Evolutionary conservation across 2,113 vertebrate genomes (phyloP), one percentile per base, ranked within the genome.

Genomic region (Hepsetus odoe): DNA sequence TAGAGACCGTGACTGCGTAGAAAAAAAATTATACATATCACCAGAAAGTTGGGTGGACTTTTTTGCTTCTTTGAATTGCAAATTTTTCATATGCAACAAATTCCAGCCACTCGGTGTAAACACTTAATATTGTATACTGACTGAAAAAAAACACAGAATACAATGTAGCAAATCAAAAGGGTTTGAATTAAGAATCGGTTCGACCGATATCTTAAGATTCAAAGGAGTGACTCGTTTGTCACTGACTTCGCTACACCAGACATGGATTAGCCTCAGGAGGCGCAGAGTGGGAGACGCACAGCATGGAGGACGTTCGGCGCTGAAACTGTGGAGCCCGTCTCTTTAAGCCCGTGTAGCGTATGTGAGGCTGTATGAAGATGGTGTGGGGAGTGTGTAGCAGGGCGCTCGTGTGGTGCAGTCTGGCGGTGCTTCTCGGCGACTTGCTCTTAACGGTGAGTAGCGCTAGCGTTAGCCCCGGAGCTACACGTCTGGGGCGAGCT

Each of bases 401-500:
- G 88, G 90, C 88, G 86, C 87, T 90, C 24, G 59, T 91, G 76
- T 91, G 91, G 87, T 88, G 85, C 85, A 56, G 90, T 79, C 83
- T 86, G 65, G 81, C 85, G 70, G 62, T 89, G 85, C 85, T 93
- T 4, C 88, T 80, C 85, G 86, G 76, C 79, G 85, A 69, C 59
- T 72, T 88, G 40, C 86, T 85, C 49, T 90, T 86, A 64, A 89
- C 80, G 91, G 93, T 94, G 87, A 88, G 86, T 69, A 46, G n/a
- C n/a, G 24, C 16, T 61, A 28, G 24, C 18, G 22, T 12, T 28
- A 38, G 42, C 61, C 62, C 7, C 40, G n/a, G 32, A 24, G 64
- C 53, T 9, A 44, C 26, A 44, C 35, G 22, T 24, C 51, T 55
- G 51, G 8, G 51, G 51, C 0, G 8, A 55, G n/a, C 6, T 55